Base-by-base conservation (phyloP, 2,888 invertebrate species). In the Stramonita haemastoma region DNA sequence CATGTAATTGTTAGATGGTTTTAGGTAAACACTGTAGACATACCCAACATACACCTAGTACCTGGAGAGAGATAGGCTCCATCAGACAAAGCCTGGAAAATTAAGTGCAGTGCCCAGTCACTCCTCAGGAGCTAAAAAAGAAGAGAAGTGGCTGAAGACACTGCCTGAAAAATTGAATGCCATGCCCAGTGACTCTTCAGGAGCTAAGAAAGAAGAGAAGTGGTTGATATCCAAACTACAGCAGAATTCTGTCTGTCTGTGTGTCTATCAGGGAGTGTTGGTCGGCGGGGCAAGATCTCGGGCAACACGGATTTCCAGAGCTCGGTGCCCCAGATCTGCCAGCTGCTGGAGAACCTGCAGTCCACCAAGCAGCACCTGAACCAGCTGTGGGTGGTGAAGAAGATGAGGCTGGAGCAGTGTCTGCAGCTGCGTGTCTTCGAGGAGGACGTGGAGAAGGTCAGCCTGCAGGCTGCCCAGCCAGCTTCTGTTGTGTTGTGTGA, bases 311-410 rank as follows among this genome's bases (percentile, higher is more conserved):
- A 97, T 95, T 97, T 97, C 92, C 96, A 96, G 91, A 95, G 96
- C 90, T 96, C 96, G 0, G 94, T 95, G 13, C 95, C 95, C 0
- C 95, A 95, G 93, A 95, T 95, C 85, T 94, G 94, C 6, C 94
- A 96, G 89, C 94, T 96, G 26, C 93, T 96, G 79, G 96, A 96
- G 94, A 98, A 98, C 91, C 98, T 99, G 56, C 98, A 98, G 93
- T 97, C 98, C 11, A 98, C 98, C 0, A 98, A 99, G 95, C 98
- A 98, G 95, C 98, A 99, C 95, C 97, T 99, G 86, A 97, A 98
- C 92, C 98, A 98, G 95, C 96, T 98, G 90, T 99, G 99, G 99
- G 98, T 98, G 95, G 98, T 98, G 94, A 94, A 95, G 92, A 93
- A 94, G 87, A 93, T 95, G 89, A 92, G 96, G 86, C 93, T 96